phyloP scores from a whole-genome alignment of 2,797 vertebrate genomes.

The Choloepus didactylus region DNA sequence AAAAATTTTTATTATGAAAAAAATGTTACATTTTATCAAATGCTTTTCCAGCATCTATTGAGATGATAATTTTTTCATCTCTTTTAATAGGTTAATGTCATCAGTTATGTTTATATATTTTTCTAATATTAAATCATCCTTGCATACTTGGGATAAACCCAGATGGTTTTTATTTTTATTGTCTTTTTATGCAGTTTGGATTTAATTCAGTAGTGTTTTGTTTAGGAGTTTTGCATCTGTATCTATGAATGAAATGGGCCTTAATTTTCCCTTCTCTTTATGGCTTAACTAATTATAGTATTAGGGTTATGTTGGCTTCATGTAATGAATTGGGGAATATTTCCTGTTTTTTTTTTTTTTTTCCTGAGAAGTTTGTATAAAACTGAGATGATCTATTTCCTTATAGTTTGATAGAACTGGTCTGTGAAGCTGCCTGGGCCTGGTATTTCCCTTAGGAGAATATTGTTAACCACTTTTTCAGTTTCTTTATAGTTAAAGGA shows the following conservation, averaged over 20 bases:
- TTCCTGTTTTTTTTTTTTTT: not conserved
- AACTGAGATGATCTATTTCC: not conserved
- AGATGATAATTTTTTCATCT: not conserved
- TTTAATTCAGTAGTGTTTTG: not conserved
- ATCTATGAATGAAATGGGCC: slow-evolving; percentile 4
- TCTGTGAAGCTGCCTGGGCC: not conserved
- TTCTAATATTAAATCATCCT: not conserved
- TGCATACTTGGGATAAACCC: not conserved
- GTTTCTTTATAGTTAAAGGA: not conserved
- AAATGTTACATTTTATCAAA: not conserved
- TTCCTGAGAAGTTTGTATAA: not conserved
- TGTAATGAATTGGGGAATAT: not conserved
- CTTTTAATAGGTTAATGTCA: not conserved
- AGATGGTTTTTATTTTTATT: not conserved
- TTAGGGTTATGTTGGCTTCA: not conserved
- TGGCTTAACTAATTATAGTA: not conserved
- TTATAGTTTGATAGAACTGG: slow-evolving; percentile 1
- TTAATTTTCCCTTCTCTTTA: not conserved
- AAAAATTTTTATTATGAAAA: slow-evolving; percentile 25
- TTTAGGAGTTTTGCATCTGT: not conserved
- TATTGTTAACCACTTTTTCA: not conserved
- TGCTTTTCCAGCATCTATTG: not conserved
- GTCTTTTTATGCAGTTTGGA: not conserved
- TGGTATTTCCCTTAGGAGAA: not conserved
- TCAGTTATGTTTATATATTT: not conserved